Evolutionary conservation across 2,113 vertebrate species (phyloP), one percentile per base, ranked within the genome.

Genomic region (Spizaetus ornatus): DNA sequence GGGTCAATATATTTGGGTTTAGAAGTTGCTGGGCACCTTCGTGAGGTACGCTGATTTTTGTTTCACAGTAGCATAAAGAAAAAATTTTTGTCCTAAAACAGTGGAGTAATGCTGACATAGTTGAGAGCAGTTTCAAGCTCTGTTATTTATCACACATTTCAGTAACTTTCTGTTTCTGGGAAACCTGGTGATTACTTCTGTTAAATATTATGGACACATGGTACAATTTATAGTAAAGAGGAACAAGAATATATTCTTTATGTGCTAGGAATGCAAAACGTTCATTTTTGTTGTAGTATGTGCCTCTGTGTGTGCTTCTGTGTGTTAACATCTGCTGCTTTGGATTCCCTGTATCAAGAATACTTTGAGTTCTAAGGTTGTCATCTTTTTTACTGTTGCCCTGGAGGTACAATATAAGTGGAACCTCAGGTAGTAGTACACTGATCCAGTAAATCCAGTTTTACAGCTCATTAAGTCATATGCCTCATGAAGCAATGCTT

Each of bases 1-100:
- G 7, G 4, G 17, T 81, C 17, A 26, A 4, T 40, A 17, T 36
- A 48, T 61, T 69, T 74, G 13, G 2, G 11, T 16, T 89, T 56
- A 91, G 52, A 92, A 56, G 4, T n/a, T 88, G 12, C 38, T 85
- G 34, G 13, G 6, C 27, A 43, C 10, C 32, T 63, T 32, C 26
- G 10, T 52, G 22, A 65, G 10, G 31, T 56, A 65, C 1, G 2
- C 5, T 63, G 40, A 34, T 48, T 85, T 91, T 82, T 85, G 19
- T 34, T 86, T 81, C n/a, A 40, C 43, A 40, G 22, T 38, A 50
- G 6, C 20, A n/a, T 52, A 53, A 67, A 67, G 65, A 34, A 79
- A 70, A 70, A 3, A 0, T 1, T 16, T 59, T 31, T 0, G 0
- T 73, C 26, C 18, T 74, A 29, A 83, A 69, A 2, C 6, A 48